Base-by-base conservation (phyloP, 2,797 vertebrate species). In the Etheostoma nigrum region DNA sequence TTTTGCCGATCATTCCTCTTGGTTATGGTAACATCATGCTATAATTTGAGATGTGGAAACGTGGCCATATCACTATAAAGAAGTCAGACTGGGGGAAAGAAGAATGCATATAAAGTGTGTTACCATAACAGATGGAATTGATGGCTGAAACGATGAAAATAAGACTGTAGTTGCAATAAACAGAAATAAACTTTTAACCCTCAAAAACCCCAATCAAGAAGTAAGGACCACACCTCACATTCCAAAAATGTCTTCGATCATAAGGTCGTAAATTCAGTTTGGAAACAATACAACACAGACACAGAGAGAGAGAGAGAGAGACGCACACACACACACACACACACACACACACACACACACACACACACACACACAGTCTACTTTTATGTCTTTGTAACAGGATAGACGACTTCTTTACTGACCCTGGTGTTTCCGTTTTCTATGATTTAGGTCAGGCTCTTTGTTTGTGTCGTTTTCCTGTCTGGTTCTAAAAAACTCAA, bases 381-480 rank as follows among this genome's bases (percentile, higher is more conserved):
- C 7, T n/a, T 12, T 67, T 59, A 6, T 44, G 14, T 54, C 30
- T 25, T 65, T 23, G 33, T 40, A 8, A 59, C 63, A 42, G n/a
- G 23, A 13, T 25, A 21, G 47, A 18, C 18, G 27, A 74, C 36
- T 65, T 44, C 53, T 45, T 42, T 18, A 7, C 15, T 72, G 63
- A 54, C 10, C 33, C 58, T 45, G 47, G 30, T 36, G 68, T 69
- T 76, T 72, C 63, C 57, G 5, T 48, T 70, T 70, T 61, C 16
- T 11, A 9, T 16, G n/a, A 42, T 7, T 16, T 36, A 51, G 67
- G 53, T 79, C 81, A 60, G 15, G 52, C 11, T 72, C 40, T 42
- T 44, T 58, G 58, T 83, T 79, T 72, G 49, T 69, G 40, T 66
- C 23, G 11, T 79, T 68, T 72, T 76, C 68, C 63, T 33, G 55